Percentiles rank a stretch among this genome's conserved stretches.
Conservation (phyloP, 2,797 vertebrate species). For the Halcyon badia region DNA sequence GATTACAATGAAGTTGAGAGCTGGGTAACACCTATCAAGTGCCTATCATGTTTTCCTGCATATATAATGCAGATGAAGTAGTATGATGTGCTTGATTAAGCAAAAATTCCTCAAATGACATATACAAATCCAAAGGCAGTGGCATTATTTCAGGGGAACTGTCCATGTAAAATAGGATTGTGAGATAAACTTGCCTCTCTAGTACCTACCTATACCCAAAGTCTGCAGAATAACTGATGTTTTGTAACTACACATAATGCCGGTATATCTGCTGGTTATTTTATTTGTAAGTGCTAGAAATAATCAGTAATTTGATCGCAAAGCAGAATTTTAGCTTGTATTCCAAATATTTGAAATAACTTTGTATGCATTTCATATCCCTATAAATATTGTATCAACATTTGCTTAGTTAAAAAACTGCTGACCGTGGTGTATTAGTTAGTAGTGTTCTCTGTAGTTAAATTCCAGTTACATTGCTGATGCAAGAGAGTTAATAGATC, state of each 20-base stretch:
- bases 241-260: neutral
- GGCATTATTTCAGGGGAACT: neutral
- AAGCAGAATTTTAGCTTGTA: conserved; percentile 25
- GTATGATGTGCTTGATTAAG: neutral
- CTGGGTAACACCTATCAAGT: neutral
- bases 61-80: neutral
- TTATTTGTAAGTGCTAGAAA: neutral
- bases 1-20: neutral
- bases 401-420: conserved; percentile 63
- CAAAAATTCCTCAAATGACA: neutral
- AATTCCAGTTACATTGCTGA: conserved; percentile 40
- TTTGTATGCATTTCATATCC: conserved; percentile 37
- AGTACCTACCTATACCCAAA: neutral
- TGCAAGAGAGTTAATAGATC: conserved; percentile 37
- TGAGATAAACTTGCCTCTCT: neutral
- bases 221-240: neutral
- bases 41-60: neutral
- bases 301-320: neutral
- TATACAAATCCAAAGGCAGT: neutral
- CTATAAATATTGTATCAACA: conserved; percentile 47
- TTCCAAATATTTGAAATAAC: conserved; percentile 44
- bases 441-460: conserved; percentile 54
- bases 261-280: neutral
- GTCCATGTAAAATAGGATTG: neutral
- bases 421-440: conserved; percentile 49